Evolutionary conservation across 2,888 invertebrate species (phyloP).

Genomic region (Schrankia costaestrigalis): DNA sequence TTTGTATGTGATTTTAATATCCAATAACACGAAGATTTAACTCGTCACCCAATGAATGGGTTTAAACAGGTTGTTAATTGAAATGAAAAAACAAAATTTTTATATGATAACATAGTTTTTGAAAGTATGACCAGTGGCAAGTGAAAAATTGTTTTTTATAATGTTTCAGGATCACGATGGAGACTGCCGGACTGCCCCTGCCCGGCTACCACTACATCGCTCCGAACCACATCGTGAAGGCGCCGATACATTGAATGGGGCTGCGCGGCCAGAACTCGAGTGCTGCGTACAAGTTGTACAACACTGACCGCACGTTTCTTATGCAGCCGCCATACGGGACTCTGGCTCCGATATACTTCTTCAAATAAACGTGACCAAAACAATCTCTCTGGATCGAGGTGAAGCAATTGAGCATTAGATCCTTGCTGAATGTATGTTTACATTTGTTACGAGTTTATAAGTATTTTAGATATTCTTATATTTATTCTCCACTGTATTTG

Average conservation of each 20-base stretch:
- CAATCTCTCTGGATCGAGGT: slow-evolving; percentile 50
- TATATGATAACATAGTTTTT: neutral
- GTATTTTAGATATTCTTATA: slow-evolving; percentile 87
- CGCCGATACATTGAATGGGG: slow-evolving; percentile 90
- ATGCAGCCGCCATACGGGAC: slow-evolving; percentile 56
- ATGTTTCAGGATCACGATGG: slow-evolving; percentile 94
- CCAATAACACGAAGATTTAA: slow-evolving; percentile 16
- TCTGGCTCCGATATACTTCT: slow-evolving; percentile 70
- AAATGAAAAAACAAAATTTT: no score
- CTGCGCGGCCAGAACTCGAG: slow-evolving; percentile 58
- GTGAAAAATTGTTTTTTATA: slow-evolving; percentile 2
- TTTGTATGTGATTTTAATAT: slow-evolving; percentile 23
- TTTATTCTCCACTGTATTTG: slow-evolving; percentile 82
- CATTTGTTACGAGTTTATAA: slow-evolving; percentile 81
- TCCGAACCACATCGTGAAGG: slow-evolving; percentile 95
- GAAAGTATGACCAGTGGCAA: neutral
- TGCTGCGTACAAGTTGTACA: slow-evolving; percentile 48
- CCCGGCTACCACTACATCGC: slow-evolving; percentile 95
- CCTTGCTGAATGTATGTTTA: slow-evolving; percentile 71
- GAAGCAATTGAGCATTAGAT: slow-evolving; percentile 60
- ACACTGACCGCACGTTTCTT: slow-evolving; percentile 40
- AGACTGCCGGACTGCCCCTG: slow-evolving; percentile 94
- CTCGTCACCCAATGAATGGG: slow-evolving; percentile 27
- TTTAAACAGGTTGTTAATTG: slow-evolving; percentile 21
- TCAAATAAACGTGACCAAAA: slow-evolving; percentile 65